These are phyloP conservation scores for Drosophila cracens DNA, from an alignment of 2,888 invertebrate genomes.

Conservation along the genomic window DNA sequence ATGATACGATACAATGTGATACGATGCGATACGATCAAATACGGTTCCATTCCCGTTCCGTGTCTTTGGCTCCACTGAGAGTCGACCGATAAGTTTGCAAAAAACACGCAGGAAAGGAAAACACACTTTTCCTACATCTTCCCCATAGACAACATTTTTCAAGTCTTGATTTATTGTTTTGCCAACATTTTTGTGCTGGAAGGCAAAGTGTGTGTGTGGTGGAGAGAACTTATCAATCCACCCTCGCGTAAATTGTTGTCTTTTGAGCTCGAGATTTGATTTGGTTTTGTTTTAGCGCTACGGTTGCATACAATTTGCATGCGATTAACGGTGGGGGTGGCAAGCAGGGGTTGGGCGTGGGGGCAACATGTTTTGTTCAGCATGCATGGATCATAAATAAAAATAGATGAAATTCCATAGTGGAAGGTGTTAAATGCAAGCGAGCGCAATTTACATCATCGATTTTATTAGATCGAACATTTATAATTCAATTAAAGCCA, in stretches of 20 bases:
- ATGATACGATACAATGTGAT: constrained; percentile 35
- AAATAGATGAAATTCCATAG: constrained; percentile 77
- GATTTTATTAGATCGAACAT: constrained; percentile 80
- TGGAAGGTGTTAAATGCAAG: constrained; percentile 77
- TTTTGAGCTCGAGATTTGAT: constrained; percentile 27
- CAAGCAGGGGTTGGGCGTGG: background rate
- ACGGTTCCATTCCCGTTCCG: constrained; percentile 30
- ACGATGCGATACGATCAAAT: constrained; percentile 25
- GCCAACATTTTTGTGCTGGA: background rate
- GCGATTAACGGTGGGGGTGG: constrained; percentile 43
- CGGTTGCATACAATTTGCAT: constrained; percentile 75
- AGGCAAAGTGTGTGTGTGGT: background rate
- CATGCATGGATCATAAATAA: constrained; percentile 58
- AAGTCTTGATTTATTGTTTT: background rate
- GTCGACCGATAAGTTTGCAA: background rate
- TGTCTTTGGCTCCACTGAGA: constrained; percentile 9
- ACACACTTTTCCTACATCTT: background rate
- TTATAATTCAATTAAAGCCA: constrained; percentile 76
- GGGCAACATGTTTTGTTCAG: constrained; percentile 52
- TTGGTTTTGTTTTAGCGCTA: constrained; percentile 57
- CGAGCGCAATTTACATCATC: constrained; percentile 82
- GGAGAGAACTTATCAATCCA: background rate
- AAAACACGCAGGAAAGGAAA: no score
- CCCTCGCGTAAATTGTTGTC: constrained; percentile 14
- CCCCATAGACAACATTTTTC: background rate